phyloP scores from a whole-genome alignment of 2,797 vertebrate genomes.

The Phrynocephalus guinanensis region DNA sequence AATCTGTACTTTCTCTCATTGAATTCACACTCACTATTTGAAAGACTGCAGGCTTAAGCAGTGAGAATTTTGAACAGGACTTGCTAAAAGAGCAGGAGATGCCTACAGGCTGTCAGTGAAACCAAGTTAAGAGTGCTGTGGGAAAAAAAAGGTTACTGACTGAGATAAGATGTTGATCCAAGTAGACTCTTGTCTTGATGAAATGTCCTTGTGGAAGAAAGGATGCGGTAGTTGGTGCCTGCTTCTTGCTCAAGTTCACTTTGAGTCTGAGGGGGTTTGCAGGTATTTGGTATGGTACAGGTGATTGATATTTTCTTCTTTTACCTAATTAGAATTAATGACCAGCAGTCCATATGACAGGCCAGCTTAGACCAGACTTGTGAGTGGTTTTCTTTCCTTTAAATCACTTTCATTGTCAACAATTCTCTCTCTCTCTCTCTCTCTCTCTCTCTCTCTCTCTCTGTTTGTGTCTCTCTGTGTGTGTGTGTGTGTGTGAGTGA shows the following conservation, averaged over 20 bases:
- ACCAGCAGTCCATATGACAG: background rate
- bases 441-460: too few species aligned
- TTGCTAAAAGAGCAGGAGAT: background rate
- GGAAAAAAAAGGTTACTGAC: background rate
- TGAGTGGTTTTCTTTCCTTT: background rate
- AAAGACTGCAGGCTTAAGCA: background rate
- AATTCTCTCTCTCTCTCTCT: too few species aligned
- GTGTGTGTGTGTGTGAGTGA: background rate
- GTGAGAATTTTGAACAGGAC: background rate
- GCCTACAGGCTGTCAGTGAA: too few species aligned
- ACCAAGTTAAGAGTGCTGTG: background rate
- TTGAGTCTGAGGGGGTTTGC: background rate
- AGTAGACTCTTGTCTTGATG: background rate
- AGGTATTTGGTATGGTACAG: background rate
- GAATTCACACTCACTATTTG: background rate
- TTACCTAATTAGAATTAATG: background rate
- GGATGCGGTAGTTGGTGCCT: background rate
- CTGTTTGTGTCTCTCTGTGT: too few species aligned
- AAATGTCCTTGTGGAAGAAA: background rate
- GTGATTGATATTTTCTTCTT: background rate
- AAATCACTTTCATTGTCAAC: too few species aligned
- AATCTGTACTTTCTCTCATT: background rate
- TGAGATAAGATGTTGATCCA: background rate
- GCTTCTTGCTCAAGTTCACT: background rate
- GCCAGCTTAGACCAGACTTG: background rate